Evolutionary conservation across 2,888 invertebrate genomes (phyloP), one percentile per base, ranked within the genome.

Genomic region (Branchipolynoe longqiensis): DNA sequence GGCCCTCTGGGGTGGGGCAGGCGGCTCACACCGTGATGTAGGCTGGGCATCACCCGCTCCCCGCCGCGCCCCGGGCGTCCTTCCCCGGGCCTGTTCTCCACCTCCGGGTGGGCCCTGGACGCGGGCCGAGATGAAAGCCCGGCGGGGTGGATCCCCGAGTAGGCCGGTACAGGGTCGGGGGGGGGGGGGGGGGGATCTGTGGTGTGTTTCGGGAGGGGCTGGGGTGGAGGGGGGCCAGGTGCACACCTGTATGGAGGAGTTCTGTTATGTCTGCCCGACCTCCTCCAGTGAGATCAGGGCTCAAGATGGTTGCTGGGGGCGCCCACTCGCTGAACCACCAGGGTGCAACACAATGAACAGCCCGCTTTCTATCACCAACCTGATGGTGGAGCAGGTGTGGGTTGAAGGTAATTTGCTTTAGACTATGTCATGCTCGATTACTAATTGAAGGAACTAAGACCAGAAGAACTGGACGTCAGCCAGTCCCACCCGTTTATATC

Each of bases 171-270:
- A 58, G 58, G 58, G 58, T 14, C n/a, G 58, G 4, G 22, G 4
- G 12, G 58, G n/a, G 58, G 58, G 18, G 58, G 8, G 18, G n/a
- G 18, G 58, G n/a, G 58, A 58, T 58, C 58, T n/a, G 4, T 14
- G 4, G 58, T 58, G n/a, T 58, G 58, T 58, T 58, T n/a, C n/a
- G n/a, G 12, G 58, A 4, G 58, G 58, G 48, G 48, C 18, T n/a
- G n/a, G 48, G 8, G 18, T 18, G 18, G 48, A 48, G 48, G 18
- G 48, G 48, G 18, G 48, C 48, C 8, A 18, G 58, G n/a, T 4
- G 25, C n/a, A 58, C 58, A 58, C 58, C 58, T 58, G 58, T n/a
- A n/a, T 58, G n/a, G 58, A 18, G 58, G 58, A 58, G 22, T 58
- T n/a, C n/a, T n/a, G n/a, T n/a, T n/a, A n/a, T n/a, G n/a, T n/a